phyloP scores from a whole-genome alignment of 35 echinoderm and acorn worm genomes.

The Acanthaster planci region DNA sequence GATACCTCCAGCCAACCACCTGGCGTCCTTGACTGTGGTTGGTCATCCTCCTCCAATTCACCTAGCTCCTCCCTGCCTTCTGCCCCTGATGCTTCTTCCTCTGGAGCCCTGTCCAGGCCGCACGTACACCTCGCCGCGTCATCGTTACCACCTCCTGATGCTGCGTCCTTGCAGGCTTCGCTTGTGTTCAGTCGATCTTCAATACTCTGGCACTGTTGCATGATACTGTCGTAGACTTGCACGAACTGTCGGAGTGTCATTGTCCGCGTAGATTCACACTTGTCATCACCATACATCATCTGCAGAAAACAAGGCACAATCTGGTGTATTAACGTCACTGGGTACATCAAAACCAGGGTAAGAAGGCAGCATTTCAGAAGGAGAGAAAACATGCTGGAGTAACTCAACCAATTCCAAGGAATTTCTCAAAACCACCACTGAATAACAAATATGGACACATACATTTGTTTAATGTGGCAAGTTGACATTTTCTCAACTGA shows the following conservation, averaged over 20 bases:
- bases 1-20: slow-evolving; percentile 25
- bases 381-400: too few relatives aligned
- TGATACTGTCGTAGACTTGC: slow-evolving; percentile 43
- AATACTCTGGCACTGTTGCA: slow-evolving; percentile 24
- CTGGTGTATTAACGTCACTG: too few relatives aligned
- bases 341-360: too few relatives aligned
- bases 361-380: too few relatives aligned
- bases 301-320: too few relatives aligned
- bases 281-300: not conserved
- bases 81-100: too few relatives aligned
- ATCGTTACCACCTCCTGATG: not conserved
- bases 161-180: not conserved
- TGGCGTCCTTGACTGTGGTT: not conserved
- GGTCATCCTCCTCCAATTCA: not conserved
- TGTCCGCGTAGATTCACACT: slow-evolving; percentile 20
- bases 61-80: not conserved
- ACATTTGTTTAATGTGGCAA: not conserved
- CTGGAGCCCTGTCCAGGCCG: too few relatives aligned
- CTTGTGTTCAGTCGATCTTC: not conserved
- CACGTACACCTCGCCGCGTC: too few relatives aligned
- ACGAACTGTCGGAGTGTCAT: slow-evolving; percentile 36
- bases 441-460: not conserved
- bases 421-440: too few relatives aligned
- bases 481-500: too few relatives aligned
- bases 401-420: too few relatives aligned